A percentile compares a stretch with the other conserved stretches of the same genome.
phyloP scores from a whole-genome alignment of 2,113 vertebrate species.

The Oenanthe oenanthe region DNA sequence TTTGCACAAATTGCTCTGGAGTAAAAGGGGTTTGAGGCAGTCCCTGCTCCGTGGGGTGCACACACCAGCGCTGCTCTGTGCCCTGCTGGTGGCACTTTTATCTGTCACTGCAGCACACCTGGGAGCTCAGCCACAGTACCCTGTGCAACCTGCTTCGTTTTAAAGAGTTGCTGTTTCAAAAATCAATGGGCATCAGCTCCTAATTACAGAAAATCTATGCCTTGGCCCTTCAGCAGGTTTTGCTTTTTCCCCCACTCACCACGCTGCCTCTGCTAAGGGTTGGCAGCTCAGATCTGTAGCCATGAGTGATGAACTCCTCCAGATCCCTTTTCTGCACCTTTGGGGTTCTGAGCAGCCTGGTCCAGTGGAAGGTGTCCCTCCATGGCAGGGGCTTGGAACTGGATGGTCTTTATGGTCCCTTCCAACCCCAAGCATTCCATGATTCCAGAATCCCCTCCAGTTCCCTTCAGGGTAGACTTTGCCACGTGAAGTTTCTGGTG shows the following conservation, averaged over 20 bases:
- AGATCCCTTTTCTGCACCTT: not conserved
- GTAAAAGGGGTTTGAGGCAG: not conserved
- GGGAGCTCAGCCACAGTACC: not conserved
- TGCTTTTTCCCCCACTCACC: not conserved
- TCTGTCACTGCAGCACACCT: not conserved
- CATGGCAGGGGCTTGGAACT: not conserved
- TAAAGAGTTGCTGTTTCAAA: slow-evolving; percentile 42
- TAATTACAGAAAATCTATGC: slow-evolving; percentile 65
- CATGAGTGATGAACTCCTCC: not conserved
- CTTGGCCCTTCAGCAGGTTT: slow-evolving; percentile 45
- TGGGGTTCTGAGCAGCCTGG: not conserved
- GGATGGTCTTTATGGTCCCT: not conserved
- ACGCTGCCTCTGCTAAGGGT: not conserved
- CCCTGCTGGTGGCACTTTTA: not conserved
- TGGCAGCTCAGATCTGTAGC: not conserved
- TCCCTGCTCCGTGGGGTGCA: not conserved
- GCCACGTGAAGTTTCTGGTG: not conserved
- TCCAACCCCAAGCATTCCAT: not conserved
- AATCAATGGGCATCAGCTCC: slow-evolving; percentile 59
- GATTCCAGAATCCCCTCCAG: fast-evolving
- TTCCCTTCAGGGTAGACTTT: not conserved
- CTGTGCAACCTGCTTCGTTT: not conserved
- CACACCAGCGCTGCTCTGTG: not conserved
- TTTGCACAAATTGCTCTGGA: slow-evolving; percentile 34
- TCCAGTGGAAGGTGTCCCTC: not conserved